Base-by-base conservation (phyloP, 2,113 vertebrate species). In the Oncorhynchus tshawytscha region DNA sequence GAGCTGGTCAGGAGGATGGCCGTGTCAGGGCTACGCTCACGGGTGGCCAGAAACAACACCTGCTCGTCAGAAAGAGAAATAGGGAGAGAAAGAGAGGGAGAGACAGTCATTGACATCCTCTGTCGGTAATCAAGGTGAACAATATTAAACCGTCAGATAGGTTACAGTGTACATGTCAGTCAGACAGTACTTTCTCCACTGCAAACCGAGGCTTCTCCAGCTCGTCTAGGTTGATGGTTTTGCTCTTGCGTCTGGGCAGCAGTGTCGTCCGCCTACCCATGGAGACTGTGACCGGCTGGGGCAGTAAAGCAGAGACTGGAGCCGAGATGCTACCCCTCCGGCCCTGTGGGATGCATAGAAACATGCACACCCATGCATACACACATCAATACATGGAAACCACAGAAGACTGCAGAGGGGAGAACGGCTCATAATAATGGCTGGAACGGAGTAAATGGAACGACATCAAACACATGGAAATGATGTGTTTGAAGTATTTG, bases 21-120 rank as follows among this genome's bases (percentile, higher is more conserved):
- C 0, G 73, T 29, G 24, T 34, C n/a, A 0, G 82, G 87, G 57
- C 54, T 75, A 39, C 87, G 66, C 6, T 85, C 87, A 1, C 88
- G 22, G 4, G 82, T 78, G 72, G 86, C 80, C 39, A 88, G 76
- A 45, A 88, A 88, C 60, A 84, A 67, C 0, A 74, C 83, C 86
- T 82, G 48, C 20, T 12, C 62, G 22, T 24, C 62, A 65, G 20
- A 57, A 57, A 57, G 12, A 57, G 18, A 57, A 57, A 57, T 1
- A 24, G 34, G 34, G 34, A 34, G 5, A 25, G 5, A 24, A 71
- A 73, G 16, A 64, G 24, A 54, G 34, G 34, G 34, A 39, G 39
- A 39, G 39, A 39, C 39, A 39, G 39, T 39, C 39, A 39, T 39
- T 39, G 39, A 39, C 39, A 39, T 39, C 39, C 7, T 39, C 39